phyloP scores from a whole-genome alignment of 2,797 vertebrate species.

The Amazona ochrocephala region DNA sequence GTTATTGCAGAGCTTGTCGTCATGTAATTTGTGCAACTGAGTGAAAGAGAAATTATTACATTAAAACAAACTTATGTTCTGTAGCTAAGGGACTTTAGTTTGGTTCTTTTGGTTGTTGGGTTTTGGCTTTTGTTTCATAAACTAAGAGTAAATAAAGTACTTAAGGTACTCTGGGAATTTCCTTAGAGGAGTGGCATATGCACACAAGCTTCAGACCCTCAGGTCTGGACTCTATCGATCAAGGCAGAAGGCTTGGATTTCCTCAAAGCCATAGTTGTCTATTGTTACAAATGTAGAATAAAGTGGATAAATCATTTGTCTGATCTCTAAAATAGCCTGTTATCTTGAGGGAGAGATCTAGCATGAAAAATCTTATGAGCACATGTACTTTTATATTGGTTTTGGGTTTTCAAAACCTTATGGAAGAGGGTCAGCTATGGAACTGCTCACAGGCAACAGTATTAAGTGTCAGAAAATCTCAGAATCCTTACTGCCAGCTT shows the following conservation, averaged over 20 bases:
- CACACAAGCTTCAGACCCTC: background rate
- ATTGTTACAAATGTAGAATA: background rate
- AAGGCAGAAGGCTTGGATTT: background rate
- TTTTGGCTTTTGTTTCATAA: background rate
- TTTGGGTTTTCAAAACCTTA: background rate
- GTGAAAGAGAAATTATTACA: slow-evolving; percentile 59
- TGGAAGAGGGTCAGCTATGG: background rate
- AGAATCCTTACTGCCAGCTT: background rate
- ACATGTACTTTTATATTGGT: background rate
- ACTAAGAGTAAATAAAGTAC: slow-evolving; percentile 12
- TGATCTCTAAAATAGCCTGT: background rate
- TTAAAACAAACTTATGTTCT: slow-evolving; percentile 63
- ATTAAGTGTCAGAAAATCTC: background rate
- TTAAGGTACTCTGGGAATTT: background rate
- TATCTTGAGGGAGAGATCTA: background rate
- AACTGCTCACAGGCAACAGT: background rate
- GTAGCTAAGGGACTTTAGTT: slow-evolving; percentile 10
- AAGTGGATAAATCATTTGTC: background rate
- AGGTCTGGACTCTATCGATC: background rate
- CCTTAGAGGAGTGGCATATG: background rate
- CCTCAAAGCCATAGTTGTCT: background rate
- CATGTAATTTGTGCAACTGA: slow-evolving; percentile 62
- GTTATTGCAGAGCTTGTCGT: slow-evolving; percentile 45
- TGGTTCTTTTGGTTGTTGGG: background rate
- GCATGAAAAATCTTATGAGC: background rate